Percentiles rank a stretch among this genome's conserved stretches.
Conservation (phyloP, 2,888 invertebrate genomes). For the Cremastinae sp. region DNA sequence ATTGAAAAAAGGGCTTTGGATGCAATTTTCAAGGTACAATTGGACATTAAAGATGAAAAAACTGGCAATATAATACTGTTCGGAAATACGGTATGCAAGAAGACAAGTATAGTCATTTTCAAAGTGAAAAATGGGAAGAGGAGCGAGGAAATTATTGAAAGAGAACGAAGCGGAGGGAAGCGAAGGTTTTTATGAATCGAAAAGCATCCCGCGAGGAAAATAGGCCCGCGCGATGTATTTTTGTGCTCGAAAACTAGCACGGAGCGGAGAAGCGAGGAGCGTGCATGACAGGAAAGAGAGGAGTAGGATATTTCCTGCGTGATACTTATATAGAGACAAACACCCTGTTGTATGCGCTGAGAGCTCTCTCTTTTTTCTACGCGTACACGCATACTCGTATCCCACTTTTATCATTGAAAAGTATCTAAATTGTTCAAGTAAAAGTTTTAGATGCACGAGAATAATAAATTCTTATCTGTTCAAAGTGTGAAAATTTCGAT, state of each 20-base stretch:
- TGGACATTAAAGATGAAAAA: too few relatives aligned
- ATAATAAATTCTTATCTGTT: too few relatives aligned
- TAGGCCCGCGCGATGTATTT: neutral
- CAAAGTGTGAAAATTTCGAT: too few relatives aligned
- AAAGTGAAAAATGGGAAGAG: too few relatives aligned
- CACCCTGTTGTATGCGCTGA: conserved; percentile 52
- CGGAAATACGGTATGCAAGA: too few relatives aligned
- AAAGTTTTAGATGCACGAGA: too few relatives aligned
- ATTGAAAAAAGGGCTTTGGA: too few relatives aligned
- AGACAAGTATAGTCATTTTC: too few relatives aligned
- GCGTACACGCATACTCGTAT: too few relatives aligned
- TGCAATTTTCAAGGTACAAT: too few relatives aligned
- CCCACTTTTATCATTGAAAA: neutral
- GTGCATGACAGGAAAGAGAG: neutral
- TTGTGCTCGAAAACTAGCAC: conserved; percentile 12
- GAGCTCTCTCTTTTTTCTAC: conserved; percentile 22
- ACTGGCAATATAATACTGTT: too few relatives aligned
- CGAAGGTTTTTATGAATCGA: neutral
- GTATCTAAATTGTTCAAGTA: too few relatives aligned
- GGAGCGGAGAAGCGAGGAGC: neutral
- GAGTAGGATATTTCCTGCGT: conserved; percentile 56
- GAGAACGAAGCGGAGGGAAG: neutral
- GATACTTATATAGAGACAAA: conserved; percentile 57
- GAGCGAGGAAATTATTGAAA: neutral
- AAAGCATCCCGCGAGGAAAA: neutral